Evolutionary conservation across 2,113 vertebrate genomes (phyloP).

Genomic region (Stigmatopora nigra): DNA sequence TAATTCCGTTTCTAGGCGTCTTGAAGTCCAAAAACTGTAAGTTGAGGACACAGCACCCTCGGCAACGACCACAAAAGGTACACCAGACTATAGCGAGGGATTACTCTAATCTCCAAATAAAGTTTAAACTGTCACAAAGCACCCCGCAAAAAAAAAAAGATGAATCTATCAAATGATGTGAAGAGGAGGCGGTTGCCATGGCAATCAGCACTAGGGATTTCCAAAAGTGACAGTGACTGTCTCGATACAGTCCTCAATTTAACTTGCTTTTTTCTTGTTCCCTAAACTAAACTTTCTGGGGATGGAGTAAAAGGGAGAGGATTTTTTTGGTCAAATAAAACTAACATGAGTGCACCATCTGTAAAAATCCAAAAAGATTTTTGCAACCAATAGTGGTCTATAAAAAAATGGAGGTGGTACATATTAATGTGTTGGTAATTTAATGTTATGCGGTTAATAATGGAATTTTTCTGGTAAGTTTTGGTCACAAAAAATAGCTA

Average conservation of each 20-base stretch:
- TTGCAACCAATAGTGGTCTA: constrained; percentile 46
- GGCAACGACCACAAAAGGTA: no score
- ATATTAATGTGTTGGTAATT: neutral
- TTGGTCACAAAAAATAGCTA: no score
- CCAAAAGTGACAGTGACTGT: neutral
- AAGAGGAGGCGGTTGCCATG: neutral
- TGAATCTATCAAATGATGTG: neutral
- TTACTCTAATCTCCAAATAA: neutral
- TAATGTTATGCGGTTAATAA: no score
- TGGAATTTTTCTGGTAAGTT: no score
- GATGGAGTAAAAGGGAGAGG: neutral
- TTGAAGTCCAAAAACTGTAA: no score
- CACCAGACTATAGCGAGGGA: neutral
- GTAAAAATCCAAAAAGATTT: constrained; percentile 41
- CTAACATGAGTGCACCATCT: constrained; percentile 36
- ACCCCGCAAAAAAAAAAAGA: neutral
- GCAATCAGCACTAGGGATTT: neutral
- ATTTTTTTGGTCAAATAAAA: neutral
- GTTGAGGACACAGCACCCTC: no score
- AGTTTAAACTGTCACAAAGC: neutral
- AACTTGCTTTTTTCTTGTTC: neutral
- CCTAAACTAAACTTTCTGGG: neutral
- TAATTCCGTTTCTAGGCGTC: neutral
- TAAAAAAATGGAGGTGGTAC: constrained; percentile 15
- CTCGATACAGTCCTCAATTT: constrained; percentile 4